A percentile compares a stretch with the other conserved stretches of the same genome.
Evolutionary conservation across 2,113 vertebrate species (phyloP).

Genomic region (Caretta caretta): DNA sequence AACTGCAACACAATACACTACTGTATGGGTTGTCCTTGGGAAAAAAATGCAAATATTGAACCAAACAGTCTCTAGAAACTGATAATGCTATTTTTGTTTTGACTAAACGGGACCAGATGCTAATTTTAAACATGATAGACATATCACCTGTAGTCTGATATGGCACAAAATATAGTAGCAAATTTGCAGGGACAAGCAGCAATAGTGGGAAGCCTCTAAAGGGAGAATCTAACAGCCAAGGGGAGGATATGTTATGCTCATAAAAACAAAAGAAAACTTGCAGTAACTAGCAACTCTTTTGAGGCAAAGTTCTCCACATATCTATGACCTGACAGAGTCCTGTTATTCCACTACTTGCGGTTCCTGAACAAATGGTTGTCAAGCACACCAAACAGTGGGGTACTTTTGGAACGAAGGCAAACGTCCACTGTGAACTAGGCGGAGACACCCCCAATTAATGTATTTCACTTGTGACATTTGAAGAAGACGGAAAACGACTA

Average conservation of each 20-base stretch:
- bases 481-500: not conserved
- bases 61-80: not conserved
- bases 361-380: not conserved
- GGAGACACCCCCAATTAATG: not conserved
- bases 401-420: not conserved
- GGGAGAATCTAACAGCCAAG: not conserved
- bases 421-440: not conserved
- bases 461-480: not conserved
- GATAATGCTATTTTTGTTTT: not conserved
- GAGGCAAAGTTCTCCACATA: not conserved
- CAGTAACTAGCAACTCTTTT: not conserved
- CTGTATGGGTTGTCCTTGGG: not conserved
- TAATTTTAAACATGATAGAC: not conserved
- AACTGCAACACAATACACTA: rapidly evolving
- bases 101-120: not conserved
- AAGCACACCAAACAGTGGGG: not conserved
- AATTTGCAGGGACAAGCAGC: not conserved
- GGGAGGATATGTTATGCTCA: not conserved
- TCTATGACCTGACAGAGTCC: not conserved
- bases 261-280: not conserved
- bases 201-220: not conserved
- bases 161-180: not conserved
- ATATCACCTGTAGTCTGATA: not conserved
- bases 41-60: not conserved
- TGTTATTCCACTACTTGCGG: rapidly evolving